Evolutionary conservation across 2,113 vertebrate genomes (phyloP).

Genomic region (Upupa epops): DNA sequence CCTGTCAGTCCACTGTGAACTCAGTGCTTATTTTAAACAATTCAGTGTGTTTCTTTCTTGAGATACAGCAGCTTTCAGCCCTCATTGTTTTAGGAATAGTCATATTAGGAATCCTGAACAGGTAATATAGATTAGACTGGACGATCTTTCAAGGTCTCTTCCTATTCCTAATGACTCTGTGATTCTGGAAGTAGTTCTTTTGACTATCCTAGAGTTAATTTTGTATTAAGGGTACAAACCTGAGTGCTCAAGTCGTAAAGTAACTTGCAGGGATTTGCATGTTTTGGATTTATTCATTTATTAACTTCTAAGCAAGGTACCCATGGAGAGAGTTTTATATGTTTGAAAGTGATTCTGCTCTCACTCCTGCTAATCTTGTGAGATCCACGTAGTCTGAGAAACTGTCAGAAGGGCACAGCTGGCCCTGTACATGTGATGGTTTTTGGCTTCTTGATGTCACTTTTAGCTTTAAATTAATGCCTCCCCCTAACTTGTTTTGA

Average conservation of each 20-base stretch:
- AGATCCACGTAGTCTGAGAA: neutral
- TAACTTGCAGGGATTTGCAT: neutral
- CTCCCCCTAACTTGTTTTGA: neutral
- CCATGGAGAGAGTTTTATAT: neutral
- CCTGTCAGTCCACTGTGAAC: neutral
- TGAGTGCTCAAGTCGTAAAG: neutral
- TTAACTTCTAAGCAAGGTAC: neutral
- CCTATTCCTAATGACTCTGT: too few species aligned
- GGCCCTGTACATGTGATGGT: fast-evolving
- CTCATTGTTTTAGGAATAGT: neutral
- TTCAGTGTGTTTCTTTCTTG: neutral
- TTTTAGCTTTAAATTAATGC: neutral
- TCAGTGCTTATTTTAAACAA: neutral
- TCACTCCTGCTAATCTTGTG: neutral
- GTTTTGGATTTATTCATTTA: neutral
- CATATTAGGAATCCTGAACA: neutral
- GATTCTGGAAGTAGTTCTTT: neutral
- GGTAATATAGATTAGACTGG: too few species aligned
- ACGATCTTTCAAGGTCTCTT: too few species aligned
- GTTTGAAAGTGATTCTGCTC: neutral
- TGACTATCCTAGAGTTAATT: neutral
- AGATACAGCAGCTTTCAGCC: neutral
- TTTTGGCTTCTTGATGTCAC: neutral
- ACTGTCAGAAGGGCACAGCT: neutral
- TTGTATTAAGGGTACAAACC: neutral